Evolutionary conservation across 2,888 invertebrate species (phyloP).

Genomic region (Conistra vaccinii): DNA sequence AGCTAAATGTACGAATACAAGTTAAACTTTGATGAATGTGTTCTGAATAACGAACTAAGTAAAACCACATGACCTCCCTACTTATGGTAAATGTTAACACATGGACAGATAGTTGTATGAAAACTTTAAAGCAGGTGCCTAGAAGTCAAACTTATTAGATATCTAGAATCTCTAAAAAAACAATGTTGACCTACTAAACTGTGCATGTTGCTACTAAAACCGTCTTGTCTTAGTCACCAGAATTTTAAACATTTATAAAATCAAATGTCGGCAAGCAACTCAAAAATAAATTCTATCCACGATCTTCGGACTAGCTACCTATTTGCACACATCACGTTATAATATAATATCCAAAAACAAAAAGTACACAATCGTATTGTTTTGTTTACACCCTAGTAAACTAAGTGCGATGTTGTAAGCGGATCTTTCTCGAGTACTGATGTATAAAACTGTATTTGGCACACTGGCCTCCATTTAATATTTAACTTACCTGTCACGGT

Average conservation of each 20-base stretch:
- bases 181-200: constrained; percentile 31
- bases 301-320: constrained; percentile 61
- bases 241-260: constrained; percentile 1
- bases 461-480: constrained; percentile 80
- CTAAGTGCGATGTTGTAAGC: constrained; percentile 42
- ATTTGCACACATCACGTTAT: constrained; percentile 65
- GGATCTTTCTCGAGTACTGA: constrained; percentile 40
- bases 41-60: constrained; percentile 71
- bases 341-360: constrained; percentile 80
- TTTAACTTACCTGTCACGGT: constrained; percentile 84
- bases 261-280: neutral
- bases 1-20: too few relatives aligned
- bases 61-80: constrained; percentile 49
- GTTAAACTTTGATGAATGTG: constrained; percentile 75
- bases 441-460: constrained; percentile 68
- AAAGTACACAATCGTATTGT: constrained; percentile 77
- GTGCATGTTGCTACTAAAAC: neutral
- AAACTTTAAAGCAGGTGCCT: neutral
- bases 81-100: constrained; percentile 19
- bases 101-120: neutral
- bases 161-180: constrained; percentile 1
- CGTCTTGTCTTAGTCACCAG: neutral
- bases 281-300: constrained; percentile 10
- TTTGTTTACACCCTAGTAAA: constrained; percentile 76
- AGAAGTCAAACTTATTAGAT: neutral